Evolutionary conservation across 1,140 invertebrate species (phyloP), one percentile per base, ranked within the genome.

Genomic region (Contarinia nasturtii): DNA sequence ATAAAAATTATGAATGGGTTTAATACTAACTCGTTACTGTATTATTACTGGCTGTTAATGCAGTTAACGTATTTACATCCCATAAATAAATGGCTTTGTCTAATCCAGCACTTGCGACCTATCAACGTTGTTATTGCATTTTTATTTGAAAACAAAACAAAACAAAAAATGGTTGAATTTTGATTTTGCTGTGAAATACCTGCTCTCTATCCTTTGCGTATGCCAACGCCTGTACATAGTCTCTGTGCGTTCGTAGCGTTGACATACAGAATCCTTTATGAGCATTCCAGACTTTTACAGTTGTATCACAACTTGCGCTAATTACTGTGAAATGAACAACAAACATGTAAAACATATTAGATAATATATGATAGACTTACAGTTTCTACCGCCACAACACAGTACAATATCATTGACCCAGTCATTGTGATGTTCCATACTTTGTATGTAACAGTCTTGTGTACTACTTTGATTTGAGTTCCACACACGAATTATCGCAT

Each of bases 231-330:
- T 96, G 89, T 3, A 99, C 96, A 69, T 98, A 98, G 63, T 99
- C 96, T 58, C 95, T 95, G 63, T 99, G 95, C 27, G 94, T 98
- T 50, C 94, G 70, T 52, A 99, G 67, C 2, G 92, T 96, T 0
- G 90, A 95, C 88, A 96, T 92, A 62, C 92, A 96, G 61, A 96
- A 96, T n/a, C 93, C 94, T 76, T 98, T 98, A 51, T 95, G 90
- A 14, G 93, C 91, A 71, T 98, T 98, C 96, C 95, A 99, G 45
- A 99, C 89, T 73, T 99, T 99, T 0, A 99, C 92, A 34, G 95
- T 99, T 37, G 94, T 98, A 65, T 99, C 96, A 53, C 90, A 95
- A 58, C 93, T 97, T 2, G 94, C 95, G 48, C 94, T 98, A 61
- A 99, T 97, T 53, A 99, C 87, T 92, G 65, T 47, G 75, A 70